These are phyloP conservation scores for Labia minor DNA, from an alignment of 2,888 invertebrate species.

Conservation along the genomic window DNA sequence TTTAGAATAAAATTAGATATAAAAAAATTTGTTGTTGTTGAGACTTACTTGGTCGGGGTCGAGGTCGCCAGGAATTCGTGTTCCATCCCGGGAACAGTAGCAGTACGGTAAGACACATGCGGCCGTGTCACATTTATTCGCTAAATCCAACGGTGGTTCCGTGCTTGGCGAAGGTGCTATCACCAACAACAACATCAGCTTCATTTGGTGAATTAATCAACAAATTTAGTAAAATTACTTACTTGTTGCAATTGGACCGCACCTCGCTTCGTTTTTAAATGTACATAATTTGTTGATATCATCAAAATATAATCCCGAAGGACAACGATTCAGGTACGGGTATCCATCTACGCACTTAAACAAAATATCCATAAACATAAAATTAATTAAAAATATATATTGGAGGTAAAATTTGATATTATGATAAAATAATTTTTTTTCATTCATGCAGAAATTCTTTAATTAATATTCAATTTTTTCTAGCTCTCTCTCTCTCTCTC, in stretches of 20 bases:
- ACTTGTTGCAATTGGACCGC: conserved; percentile 82
- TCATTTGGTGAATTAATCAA: background rate
- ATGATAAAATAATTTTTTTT: too few relatives aligned
- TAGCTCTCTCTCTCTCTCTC: too few relatives aligned
- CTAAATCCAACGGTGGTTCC: conserved; percentile 68
- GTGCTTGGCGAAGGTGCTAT: conserved; percentile 71
- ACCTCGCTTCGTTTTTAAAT: conserved; percentile 78
- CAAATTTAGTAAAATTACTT: conserved; percentile 37
- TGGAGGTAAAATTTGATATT: too few relatives aligned
- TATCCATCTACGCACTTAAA: conserved; percentile 79
- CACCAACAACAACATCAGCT: conserved; percentile 29
- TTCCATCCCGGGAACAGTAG: conserved; percentile 86
- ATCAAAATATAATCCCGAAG: conserved; percentile 81
- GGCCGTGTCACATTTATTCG: conserved; percentile 62
- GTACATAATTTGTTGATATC: conserved; percentile 83
- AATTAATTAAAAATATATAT: too few relatives aligned
- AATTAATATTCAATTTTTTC: too few relatives aligned
- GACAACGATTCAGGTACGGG: conserved; percentile 79
- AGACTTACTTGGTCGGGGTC: conserved; percentile 65
- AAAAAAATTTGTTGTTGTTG: too few relatives aligned
- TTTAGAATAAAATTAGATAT: too few relatives aligned
- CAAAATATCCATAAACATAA: too few relatives aligned
- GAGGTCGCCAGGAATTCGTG: conserved; percentile 71
- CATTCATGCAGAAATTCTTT: too few relatives aligned
- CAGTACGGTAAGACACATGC: conserved; percentile 77